These are phyloP conservation scores for Phrynocephalus vlangalii DNA, from an alignment of 2,797 vertebrate species.

Conservation along the genomic window DNA sequence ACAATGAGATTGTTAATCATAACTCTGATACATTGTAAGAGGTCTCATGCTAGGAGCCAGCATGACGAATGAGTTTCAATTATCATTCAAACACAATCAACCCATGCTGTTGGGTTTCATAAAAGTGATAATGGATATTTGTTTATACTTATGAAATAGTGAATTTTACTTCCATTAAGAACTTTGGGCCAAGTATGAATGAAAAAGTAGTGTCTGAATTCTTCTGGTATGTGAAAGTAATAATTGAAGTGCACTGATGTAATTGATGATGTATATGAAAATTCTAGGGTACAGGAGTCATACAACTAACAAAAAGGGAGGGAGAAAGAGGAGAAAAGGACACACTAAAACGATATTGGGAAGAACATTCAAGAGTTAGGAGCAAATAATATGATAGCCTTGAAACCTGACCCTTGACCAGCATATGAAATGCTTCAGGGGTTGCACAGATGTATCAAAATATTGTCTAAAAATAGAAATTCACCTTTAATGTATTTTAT, in stretches of 20 bases:
- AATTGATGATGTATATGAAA: not conserved
- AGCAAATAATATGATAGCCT: not conserved
- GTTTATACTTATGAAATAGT: not conserved
- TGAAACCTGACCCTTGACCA: not conserved
- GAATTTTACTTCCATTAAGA: not conserved
- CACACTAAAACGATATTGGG: not conserved
- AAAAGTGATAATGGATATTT: not conserved
- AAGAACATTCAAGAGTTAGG: not conserved
- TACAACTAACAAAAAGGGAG: not conserved
- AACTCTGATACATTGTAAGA: not conserved
- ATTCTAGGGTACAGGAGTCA: not conserved
- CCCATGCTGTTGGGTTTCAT: not conserved
- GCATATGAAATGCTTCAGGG: not conserved
- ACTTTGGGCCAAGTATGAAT: not conserved
- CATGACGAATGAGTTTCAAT: not conserved
- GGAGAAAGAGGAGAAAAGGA: not conserved
- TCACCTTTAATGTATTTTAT: constrained; percentile 28
- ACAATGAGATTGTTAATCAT: rapidly evolving
- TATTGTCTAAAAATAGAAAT: not conserved
- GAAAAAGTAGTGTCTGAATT: not conserved
- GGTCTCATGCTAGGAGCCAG: rapidly evolving
- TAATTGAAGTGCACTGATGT: not conserved
- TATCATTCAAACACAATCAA: not conserved
- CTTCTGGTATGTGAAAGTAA: not conserved
- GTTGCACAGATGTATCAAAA: not conserved